Evolutionary conservation across 2,888 invertebrate genomes (phyloP).

Genomic region (Pammene aurita): DNA sequence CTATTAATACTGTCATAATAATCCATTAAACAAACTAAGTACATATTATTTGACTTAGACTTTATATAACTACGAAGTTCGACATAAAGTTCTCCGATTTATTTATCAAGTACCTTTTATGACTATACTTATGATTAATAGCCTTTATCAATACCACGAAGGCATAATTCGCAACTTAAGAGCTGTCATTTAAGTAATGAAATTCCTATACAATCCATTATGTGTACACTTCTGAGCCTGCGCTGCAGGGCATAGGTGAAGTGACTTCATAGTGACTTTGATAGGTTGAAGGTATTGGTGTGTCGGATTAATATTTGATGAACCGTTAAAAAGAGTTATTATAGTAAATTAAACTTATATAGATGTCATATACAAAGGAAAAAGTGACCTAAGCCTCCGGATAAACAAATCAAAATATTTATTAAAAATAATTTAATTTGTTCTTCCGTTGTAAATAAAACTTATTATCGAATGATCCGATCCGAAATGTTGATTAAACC

Average conservation of each 20-base stretch:
- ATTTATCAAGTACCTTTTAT: slow-evolving; percentile 1
- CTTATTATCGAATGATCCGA: no score
- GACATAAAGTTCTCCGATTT: not conserved
- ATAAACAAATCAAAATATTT: no score
- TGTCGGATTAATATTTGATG: slow-evolving; percentile 1
- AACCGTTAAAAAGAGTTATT: no score
- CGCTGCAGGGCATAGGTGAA: slow-evolving; percentile 19
- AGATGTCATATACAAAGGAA: no score
- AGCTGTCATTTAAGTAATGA: slow-evolving; percentile 26
- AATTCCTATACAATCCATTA: slow-evolving; percentile 24
- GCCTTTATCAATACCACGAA: slow-evolving; percentile 12
- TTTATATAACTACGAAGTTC: not conserved
- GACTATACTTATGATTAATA: slow-evolving; percentile 23
- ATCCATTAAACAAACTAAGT: not conserved
- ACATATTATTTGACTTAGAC: no score
- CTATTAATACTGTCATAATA: not conserved
- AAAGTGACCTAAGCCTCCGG: no score
- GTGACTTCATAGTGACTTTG: slow-evolving; percentile 3
- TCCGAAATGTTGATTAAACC: no score
- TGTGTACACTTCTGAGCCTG: slow-evolving; percentile 6
- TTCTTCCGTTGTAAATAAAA: no score
- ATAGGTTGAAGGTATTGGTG: slow-evolving; percentile 13
- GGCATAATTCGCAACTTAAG: slow-evolving; percentile 19
- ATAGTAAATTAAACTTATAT: no score
- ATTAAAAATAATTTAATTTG: no score